Conservation (phyloP, 2,113 vertebrate genomes). For the Tretioscincus oriximinensis region DNA sequence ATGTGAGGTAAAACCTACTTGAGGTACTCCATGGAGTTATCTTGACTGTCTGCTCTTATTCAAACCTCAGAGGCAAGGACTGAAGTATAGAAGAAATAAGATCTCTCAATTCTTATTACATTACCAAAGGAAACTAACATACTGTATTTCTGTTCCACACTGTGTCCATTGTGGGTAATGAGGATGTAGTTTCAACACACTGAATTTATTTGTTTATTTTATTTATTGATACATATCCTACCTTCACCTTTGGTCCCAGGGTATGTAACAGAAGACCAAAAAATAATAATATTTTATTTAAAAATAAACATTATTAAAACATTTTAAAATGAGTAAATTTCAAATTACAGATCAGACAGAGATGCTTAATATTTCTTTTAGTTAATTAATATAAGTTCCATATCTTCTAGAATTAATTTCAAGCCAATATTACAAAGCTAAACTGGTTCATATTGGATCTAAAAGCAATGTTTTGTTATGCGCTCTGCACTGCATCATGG, state of each 20-base stretch:
- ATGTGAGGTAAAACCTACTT: too few relatives aligned
- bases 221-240: too few relatives aligned
- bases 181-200: constrained; percentile 51
- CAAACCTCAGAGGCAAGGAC: too few relatives aligned
- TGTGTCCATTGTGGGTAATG: constrained; percentile 32
- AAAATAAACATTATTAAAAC: too few relatives aligned
- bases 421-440: constrained; percentile 31
- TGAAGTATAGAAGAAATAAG: fast-evolving
- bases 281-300: too few relatives aligned
- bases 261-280: too few relatives aligned
- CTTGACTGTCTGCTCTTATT: too few relatives aligned
- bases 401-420: fast-evolving
- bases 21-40: too few relatives aligned
- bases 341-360: not conserved
- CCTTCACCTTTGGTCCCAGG: too few relatives aligned
- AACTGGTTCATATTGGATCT: not conserved
- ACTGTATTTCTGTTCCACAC: constrained; percentile 17
- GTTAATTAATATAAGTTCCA: fast-evolving
- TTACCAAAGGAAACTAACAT: constrained; percentile 39
- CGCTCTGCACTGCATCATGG: not conserved
- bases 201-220: not conserved
- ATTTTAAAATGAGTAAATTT: constrained; percentile 10
- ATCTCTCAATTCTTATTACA: constrained; percentile 17
- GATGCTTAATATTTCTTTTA: fast-evolving
- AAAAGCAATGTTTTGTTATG: not conserved